Evolutionary conservation across 2,888 invertebrate genomes (phyloP).

Genomic region (Cryptocephalus primarius): DNA sequence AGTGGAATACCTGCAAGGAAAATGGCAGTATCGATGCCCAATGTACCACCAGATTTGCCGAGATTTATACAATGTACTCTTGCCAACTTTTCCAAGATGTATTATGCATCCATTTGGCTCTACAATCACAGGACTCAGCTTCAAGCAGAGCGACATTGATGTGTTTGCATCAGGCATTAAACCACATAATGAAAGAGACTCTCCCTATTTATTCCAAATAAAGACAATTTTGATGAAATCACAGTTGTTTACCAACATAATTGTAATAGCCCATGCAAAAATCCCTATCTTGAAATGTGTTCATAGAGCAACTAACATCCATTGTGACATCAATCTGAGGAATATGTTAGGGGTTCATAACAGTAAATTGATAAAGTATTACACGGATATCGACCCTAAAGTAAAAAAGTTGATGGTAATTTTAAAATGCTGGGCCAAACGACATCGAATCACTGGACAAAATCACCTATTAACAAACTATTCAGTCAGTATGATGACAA

Average conservation of each 20-base stretch:
- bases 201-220: slow-evolving; percentile 15
- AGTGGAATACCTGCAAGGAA: slow-evolving; percentile 31
- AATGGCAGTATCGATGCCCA: slow-evolving; percentile 22
- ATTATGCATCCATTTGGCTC: slow-evolving; percentile 62
- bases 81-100: slow-evolving; percentile 33
- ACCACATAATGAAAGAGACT: slow-evolving; percentile 17
- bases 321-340: slow-evolving; percentile 64
- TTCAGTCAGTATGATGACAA: slow-evolving; percentile 51
- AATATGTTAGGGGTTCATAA: slow-evolving; percentile 60
- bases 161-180: slow-evolving; percentile 47
- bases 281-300: slow-evolving; percentile 69
- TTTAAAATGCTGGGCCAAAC: slow-evolving; percentile 65
- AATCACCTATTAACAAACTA: slow-evolving; percentile 55
- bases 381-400: slow-evolving; percentile 47
- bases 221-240: slow-evolving; percentile 16
- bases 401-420: slow-evolving; percentile 50
- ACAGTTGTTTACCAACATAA: slow-evolving; percentile 42
- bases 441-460: slow-evolving; percentile 44
- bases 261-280: slow-evolving; percentile 58
- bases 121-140: slow-evolving; percentile 57
- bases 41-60: slow-evolving; percentile 34
- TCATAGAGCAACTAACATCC: slow-evolving; percentile 48
- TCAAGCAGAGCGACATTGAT: slow-evolving; percentile 63
- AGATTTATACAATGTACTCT: slow-evolving; percentile 37
- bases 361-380: slow-evolving; percentile 51